A percentile compares a stretch with the other conserved stretches of the same genome.
These are phyloP conservation scores for Spheniscus humboldti DNA, from an alignment of 2,797 vertebrate genomes.

Conservation along the genomic window DNA sequence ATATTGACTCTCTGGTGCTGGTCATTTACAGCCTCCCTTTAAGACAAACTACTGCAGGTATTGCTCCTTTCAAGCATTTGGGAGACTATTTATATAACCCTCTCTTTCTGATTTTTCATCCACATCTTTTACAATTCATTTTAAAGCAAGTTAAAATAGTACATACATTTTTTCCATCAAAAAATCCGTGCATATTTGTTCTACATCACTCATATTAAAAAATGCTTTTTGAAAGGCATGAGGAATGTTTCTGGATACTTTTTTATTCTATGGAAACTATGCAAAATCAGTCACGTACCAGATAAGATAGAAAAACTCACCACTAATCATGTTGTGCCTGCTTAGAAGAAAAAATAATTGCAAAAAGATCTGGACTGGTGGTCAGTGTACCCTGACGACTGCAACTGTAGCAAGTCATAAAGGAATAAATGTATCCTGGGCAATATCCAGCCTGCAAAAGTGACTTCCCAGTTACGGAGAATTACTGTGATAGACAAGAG, in stretches of 20 bases:
- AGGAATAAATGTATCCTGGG: not conserved
- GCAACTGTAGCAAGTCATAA: not conserved
- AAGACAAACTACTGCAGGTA: not conserved
- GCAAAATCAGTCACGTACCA: not conserved
- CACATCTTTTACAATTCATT: not conserved
- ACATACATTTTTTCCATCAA: not conserved
- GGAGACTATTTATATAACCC: not conserved
- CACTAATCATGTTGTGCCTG: not conserved
- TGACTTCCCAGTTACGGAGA: not conserved
- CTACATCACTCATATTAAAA: not conserved
- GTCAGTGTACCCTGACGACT: not conserved
- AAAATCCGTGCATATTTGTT: not conserved
- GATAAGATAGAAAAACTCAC: not conserved
- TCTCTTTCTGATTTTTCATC: not conserved
- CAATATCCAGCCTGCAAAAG: not conserved
- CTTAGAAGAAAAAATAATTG: slow-evolving; percentile 11
- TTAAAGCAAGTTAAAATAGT: not conserved
- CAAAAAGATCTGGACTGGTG: not conserved
- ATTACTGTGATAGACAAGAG: not conserved
- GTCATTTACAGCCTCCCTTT: not conserved
- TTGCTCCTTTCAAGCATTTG: not conserved
- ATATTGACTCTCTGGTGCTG: not conserved
- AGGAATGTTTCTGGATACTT: not conserved
- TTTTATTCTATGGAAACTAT: not conserved
- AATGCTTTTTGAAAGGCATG: not conserved